Percentiles rank a stretch among this genome's conserved stretches.
phyloP scores from a whole-genome alignment of 1,140 invertebrate genomes.

The Elysia chlorotica region DNA sequence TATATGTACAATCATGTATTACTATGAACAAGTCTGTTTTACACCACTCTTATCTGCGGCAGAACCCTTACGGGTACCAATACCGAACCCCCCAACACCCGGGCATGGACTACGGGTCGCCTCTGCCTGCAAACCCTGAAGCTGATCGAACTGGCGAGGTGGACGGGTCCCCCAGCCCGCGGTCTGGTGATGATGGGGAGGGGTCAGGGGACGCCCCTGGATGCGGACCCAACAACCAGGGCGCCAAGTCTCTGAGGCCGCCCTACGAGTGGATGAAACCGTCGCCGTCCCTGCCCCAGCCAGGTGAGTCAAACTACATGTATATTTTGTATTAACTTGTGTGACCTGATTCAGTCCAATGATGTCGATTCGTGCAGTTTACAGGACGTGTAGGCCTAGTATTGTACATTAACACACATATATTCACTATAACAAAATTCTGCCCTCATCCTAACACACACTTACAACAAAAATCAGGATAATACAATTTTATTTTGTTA shows the following conservation, averaged over 20 bases:
- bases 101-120: not conserved
- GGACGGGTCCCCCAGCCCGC: slow-evolving; percentile 3
- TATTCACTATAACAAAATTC: too few relatives aligned
- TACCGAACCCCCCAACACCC: not conserved
- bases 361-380: too few relatives aligned
- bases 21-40: not conserved
- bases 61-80: slow-evolving; percentile 3
- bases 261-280: slow-evolving; percentile 4
- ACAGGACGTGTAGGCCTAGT: too few relatives aligned
- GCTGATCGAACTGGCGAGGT: not conserved
- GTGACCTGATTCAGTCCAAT: too few relatives aligned
- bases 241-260: slow-evolving; percentile 4
- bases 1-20: not conserved
- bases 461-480: too few relatives aligned
- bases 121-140: not conserved
- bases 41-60: not conserved
- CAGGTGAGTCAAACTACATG: slow-evolving; percentile 3
- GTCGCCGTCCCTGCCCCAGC: not conserved
- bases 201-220: not conserved
- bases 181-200: not conserved
- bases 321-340: too few relatives aligned
- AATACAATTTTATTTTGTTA: too few relatives aligned
- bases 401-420: too few relatives aligned
- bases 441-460: too few relatives aligned
- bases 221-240: slow-evolving; percentile 9